Evolutionary conservation across 2,113 vertebrate genomes (phyloP).

Genomic region (Hippolais icterina): DNA sequence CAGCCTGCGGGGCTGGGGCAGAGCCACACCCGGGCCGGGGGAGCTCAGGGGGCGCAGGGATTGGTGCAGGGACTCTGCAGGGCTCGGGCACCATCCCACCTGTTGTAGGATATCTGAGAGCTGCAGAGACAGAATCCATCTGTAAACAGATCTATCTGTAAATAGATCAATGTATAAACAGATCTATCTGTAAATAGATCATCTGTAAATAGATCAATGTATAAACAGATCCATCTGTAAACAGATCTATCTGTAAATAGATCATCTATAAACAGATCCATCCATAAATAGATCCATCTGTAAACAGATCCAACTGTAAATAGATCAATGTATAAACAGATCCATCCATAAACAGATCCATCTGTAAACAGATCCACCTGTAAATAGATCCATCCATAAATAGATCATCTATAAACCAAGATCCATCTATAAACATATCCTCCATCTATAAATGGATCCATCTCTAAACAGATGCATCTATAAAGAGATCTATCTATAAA

Average conservation of each 20-base stretch:
- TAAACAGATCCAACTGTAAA: background rate
- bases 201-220: background rate
- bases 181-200: no score
- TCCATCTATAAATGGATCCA: background rate
- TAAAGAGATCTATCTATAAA: no score
- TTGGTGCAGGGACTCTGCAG: rapidly evolving
- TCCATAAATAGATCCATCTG: rapidly evolving
- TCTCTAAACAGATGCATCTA: no score
- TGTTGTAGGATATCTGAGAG: rapidly evolving
- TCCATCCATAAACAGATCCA: no score
- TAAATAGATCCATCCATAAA: background rate
- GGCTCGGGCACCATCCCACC: rapidly evolving
- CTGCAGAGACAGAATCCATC: background rate
- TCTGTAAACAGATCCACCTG: background rate
- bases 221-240: no score
- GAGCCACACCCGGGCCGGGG: background rate
- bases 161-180: no score
- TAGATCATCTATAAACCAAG: no score
- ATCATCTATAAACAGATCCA: background rate
- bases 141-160: background rate
- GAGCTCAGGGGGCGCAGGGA: background rate
- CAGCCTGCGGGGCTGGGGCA: background rate
- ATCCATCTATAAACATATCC: no score
- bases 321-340: background rate
- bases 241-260: background rate